Evolutionary conservation across 2,797 vertebrate genomes (phyloP), one percentile per base, ranked within the genome.

Genomic region (Pangasius macronema): DNA sequence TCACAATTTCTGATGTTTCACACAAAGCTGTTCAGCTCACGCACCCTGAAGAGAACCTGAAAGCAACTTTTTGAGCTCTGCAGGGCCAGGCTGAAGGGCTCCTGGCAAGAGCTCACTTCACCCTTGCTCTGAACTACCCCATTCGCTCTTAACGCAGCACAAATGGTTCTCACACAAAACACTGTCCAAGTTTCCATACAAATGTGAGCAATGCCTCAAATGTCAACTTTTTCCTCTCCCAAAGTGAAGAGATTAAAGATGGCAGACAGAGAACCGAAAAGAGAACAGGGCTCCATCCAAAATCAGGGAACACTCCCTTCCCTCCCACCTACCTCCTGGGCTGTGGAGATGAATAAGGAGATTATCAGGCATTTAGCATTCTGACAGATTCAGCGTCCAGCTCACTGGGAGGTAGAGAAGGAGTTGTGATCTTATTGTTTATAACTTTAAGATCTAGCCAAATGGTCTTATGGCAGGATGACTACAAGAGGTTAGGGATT

Each of bases 181-280:
- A 79, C 72, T 82, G 36, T 91, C 90, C 91, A 90, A 90, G 87
- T 91, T 91, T 91, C 89, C 91, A 87, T 83, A 79, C 89, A 86
- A 89, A 84, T 85, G 73, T 68, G 80, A 88, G 83, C 87, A 88
- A 88, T 86, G 85, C 89, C 85, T 89, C 86, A 91, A 91, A 89
- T 88, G 88, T 90, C 88, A 89, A 85, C 80, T 80, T 91, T 90
- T 90, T 89, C 88, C 85, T 88, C 86, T 90, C 85, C 82, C 84
- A 85, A 91, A 84, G 79, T 85, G 86, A 59, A 84, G 73, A 82
- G 87, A 90, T 87, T 82, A 88, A 91, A 86, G 84, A 86, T 75
- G 86, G 88, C 46, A 83, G 85, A 88, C 83, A 77, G 73, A 83
- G 63, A n/a, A 49, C 46, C 67, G 63, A 55, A 84, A 89, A 86